Evolutionary conservation across 2,888 invertebrate genomes (phyloP).

Genomic region (Allacma fusca): DNA sequence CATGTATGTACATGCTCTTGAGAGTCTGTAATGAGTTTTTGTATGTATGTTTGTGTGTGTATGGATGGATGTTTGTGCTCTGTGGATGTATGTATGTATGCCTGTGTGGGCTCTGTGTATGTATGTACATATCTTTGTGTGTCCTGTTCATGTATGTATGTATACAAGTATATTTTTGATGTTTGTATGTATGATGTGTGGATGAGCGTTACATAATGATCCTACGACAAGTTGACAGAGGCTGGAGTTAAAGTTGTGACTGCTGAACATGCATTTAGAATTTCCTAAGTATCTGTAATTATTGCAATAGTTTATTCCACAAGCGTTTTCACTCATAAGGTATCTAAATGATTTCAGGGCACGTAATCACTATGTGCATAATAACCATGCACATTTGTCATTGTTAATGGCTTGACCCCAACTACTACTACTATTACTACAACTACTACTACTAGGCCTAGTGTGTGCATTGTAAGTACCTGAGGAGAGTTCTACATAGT

Average conservation of each 20-base stretch:
- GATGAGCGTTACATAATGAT: background rate
- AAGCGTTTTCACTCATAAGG: background rate
- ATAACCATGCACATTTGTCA: constrained; percentile 18
- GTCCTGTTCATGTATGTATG: no score
- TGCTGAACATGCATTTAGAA: background rate
- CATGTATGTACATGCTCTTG: no score
- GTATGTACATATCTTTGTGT: no score
- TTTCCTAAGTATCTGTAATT: constrained; percentile 6
- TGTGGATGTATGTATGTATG: no score
- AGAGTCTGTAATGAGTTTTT: no score
- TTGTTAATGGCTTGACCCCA: constrained; percentile 25
- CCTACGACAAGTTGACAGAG: constrained; percentile 1
- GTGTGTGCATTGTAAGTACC: no score
- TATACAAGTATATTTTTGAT: no score
- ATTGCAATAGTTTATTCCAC: constrained; percentile 12
- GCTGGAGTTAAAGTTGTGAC: background rate
- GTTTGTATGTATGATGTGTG: no score
- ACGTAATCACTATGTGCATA: constrained; percentile 14
- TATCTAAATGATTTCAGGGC: background rate
- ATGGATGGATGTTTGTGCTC: no score
- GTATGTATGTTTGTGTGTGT: no score
- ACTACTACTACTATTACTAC: background rate
- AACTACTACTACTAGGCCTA: background rate
- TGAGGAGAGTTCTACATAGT: background rate
- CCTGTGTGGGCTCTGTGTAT: no score